Base-by-base conservation (phyloP, 2,113 vertebrate genomes). In the Etheostoma spectabile region DNA sequence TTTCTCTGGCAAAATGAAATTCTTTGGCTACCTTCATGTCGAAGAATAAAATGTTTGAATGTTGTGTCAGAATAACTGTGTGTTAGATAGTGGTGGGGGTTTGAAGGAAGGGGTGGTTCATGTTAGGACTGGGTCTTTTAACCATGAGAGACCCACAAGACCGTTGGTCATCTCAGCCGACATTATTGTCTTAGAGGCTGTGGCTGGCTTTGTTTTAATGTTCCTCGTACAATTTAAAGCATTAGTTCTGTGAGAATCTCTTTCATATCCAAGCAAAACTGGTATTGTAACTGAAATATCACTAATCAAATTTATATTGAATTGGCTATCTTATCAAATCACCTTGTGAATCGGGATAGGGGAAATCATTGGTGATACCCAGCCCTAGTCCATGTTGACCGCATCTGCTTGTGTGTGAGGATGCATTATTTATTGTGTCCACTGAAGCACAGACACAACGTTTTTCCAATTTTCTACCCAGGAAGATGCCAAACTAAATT, bases 401-500 rank as follows among this genome's bases (percentile, higher is more conserved):
- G 48, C 51, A 21, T 63, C 33, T 70, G 72, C 52, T 67, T 63
- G 55, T 72, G 57, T 71, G 75, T 48, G 62, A 77, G 48, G 72
- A 86, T 60, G 53, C 80, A 80, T 51, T 48, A 48, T 80, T 79
- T 82, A 56, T 67, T 49, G 30, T 77, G 49, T 35, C 27, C 83
- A 64, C 53, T 72, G 79, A 84, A 77, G 79, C 89, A 60, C 53
- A 27, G 69, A 71, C 70, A 56, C 24, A 79, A 91, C 78, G 71
- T 77, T 70, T 82, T 90, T 89, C 86, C 88, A 90, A 86, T 92
- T 88, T 85, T 88, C 74, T 79, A 21, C 45, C 57, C n/a, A 33
- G 64, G 70, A 66, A 84, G 82, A 77, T 77, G 86, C 86, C 84
- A 91, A 86, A 90, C 75, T 78, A 85, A 88, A 89, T 87, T 68